phyloP scores from a whole-genome alignment of 2,888 invertebrate species.

The Prosopocoilus inquinatus region DNA sequence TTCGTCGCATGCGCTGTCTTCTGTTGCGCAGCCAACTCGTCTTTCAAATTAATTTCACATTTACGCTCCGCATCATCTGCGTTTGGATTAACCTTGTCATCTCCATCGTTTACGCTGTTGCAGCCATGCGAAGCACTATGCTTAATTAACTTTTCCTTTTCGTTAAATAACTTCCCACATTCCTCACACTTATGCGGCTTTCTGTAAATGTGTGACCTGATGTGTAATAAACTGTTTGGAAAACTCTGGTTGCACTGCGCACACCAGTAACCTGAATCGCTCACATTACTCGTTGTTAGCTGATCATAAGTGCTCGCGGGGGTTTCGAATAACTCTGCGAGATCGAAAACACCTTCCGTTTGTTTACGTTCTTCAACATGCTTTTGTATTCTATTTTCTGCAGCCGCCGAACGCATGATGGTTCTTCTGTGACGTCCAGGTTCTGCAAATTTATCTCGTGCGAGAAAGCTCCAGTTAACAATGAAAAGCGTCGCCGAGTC shows the following conservation, averaged over 20 bases:
- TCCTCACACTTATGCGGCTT: no score
- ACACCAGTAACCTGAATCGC: neutral
- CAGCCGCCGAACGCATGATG: conserved; percentile 7
- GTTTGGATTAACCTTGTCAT: neutral
- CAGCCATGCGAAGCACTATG: neutral
- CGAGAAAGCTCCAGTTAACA: neutral
- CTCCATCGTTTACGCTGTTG: neutral
- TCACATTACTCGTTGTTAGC: neutral
- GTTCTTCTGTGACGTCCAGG: conserved; percentile 12
- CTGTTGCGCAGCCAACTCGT: neutral
- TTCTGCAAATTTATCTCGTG: conserved; percentile 10
- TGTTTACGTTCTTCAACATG: neutral
- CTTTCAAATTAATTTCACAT: neutral
- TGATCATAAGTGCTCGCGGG: neutral
- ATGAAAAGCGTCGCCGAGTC: conserved; percentile 1
- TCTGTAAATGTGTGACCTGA: no score
- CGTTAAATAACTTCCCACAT: no score
- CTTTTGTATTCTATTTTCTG: conserved; percentile 5
- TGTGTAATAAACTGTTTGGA: no score
- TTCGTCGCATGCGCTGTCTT: neutral
- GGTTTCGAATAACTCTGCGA: neutral
- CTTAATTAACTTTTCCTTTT: no score
- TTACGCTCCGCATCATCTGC: neutral
- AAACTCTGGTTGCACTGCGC: neutral
- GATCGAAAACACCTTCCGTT: neutral